Evolutionary conservation across 2,797 vertebrate genomes (phyloP).

Genomic region (Hyperoplus immaculatus): DNA sequence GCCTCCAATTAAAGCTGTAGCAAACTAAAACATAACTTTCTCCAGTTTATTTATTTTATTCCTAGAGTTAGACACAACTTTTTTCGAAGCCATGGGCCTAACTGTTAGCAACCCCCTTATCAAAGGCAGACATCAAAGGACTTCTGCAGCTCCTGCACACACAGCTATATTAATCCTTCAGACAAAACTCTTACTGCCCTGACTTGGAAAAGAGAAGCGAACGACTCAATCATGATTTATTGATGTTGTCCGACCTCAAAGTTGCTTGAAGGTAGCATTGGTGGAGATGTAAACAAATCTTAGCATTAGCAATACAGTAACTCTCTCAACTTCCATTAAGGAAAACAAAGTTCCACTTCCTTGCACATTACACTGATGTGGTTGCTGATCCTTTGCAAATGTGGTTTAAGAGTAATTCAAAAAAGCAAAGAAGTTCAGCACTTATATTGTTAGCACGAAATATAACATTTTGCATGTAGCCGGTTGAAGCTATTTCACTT

Average conservation of each 20-base stretch:
- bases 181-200: conserved; percentile 62
- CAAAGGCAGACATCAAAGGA: conserved; percentile 79
- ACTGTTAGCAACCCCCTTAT: conserved; percentile 65
- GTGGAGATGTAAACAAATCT: conserved; percentile 13
- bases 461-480: background rate
- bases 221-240: conserved; percentile 53
- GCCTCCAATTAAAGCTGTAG: conserved; percentile 83
- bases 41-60: conserved; percentile 41
- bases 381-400: background rate
- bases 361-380: background rate
- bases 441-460: conserved; percentile 7
- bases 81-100: conserved; percentile 63
- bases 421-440: conserved; percentile 1
- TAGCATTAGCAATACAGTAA: background rate
- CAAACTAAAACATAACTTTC: conserved; percentile 80
- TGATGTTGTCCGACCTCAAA: conserved; percentile 31
- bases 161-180: conserved; percentile 63
- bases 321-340: background rate
- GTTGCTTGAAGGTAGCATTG: conserved; percentile 1
- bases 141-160: conserved; percentile 60
- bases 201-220: conserved; percentile 46
- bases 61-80: conserved; percentile 70
- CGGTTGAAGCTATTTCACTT: too few relatives aligned
- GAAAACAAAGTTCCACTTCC: background rate
- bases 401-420: background rate